Conservation (phyloP, 2,888 invertebrate species). For the Amorpha juglandis region DNA sequence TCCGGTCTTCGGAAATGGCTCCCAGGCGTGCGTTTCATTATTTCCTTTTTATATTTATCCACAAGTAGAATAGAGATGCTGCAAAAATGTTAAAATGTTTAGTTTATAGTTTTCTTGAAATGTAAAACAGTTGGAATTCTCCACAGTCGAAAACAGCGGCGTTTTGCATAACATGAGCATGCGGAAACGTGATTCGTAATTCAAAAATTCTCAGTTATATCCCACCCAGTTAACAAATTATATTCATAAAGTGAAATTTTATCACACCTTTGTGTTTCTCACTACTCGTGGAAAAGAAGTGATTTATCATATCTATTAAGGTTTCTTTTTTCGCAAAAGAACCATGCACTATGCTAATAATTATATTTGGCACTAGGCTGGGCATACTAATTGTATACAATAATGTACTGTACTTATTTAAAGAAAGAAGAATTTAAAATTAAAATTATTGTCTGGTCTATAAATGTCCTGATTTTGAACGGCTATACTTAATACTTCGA, state of each 20-base stretch:
- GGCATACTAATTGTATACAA: too few relatives aligned
- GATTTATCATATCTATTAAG: too few relatives aligned
- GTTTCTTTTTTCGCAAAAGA: too few relatives aligned
- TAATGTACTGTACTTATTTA: too few relatives aligned
- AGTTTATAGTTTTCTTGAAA: slow-evolving; percentile 24
- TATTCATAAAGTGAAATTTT: background rate
- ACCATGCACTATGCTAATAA: too few relatives aligned
- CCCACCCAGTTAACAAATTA: background rate
- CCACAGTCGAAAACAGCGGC: slow-evolving; percentile 37
- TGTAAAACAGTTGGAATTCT: slow-evolving; percentile 28
- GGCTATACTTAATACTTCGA: too few relatives aligned
- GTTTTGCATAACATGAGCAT: slow-evolving; percentile 34
- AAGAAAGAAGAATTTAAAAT: too few relatives aligned
- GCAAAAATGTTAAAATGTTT: slow-evolving; percentile 25
- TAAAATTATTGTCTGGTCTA: too few relatives aligned
- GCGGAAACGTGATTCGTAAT: background rate
- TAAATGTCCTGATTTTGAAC: too few relatives aligned
- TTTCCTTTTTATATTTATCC: slow-evolving; percentile 51
- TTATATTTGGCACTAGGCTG: too few relatives aligned
- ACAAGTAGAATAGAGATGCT: slow-evolving; percentile 33
- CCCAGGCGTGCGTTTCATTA: slow-evolving; percentile 56
- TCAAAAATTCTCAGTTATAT: slow-evolving; percentile 5
- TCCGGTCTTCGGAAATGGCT: slow-evolving; percentile 54
- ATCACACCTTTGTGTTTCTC: background rate
- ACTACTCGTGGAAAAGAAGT: too few relatives aligned